phyloP scores from a whole-genome alignment of 2,797 vertebrate species.

The Oryzias dopingdopingensis region DNA sequence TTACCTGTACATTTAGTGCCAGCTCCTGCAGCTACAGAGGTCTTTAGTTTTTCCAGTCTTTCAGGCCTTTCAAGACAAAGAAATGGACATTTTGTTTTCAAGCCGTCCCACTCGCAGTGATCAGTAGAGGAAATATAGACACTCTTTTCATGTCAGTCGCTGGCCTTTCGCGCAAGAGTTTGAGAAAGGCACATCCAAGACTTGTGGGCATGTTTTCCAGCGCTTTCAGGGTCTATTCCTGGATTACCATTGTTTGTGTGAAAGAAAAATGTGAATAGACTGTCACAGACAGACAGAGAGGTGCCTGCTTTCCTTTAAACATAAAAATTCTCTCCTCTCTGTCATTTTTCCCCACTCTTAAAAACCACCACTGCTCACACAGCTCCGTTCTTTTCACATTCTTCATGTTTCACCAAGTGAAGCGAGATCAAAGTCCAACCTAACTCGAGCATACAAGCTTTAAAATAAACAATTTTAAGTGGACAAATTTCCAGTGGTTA shows the following conservation, averaged over 20 bases:
- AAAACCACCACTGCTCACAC: slow-evolving; percentile 1
- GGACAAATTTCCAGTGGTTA: too few species aligned
- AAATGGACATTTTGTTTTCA: slow-evolving; percentile 19
- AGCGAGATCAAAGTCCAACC: slow-evolving; percentile 35
- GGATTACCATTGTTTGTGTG: slow-evolving; percentile 31
- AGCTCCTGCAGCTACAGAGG: slow-evolving; percentile 2
- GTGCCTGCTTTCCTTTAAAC: slow-evolving; percentile 10
- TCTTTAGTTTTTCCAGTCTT: slow-evolving; percentile 7
- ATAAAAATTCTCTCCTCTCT: slow-evolving; percentile 10
- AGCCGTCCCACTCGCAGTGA: slow-evolving; percentile 15
- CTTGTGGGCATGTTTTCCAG: slow-evolving; percentile 8
- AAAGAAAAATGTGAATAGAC: slow-evolving; percentile 28
- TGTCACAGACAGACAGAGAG: slow-evolving; percentile 18
- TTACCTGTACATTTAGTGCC: slow-evolving; percentile 13
- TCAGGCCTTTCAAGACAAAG: slow-evolving; percentile 16
- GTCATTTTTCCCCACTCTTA: background rate
- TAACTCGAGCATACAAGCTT: background rate
- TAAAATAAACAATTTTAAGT: too few species aligned
- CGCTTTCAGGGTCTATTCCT: slow-evolving; percentile 41
- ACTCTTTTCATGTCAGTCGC: slow-evolving; percentile 17
- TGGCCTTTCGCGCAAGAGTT: background rate
- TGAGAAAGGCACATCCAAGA: slow-evolving; percentile 31
- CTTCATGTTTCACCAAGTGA: slow-evolving; percentile 24
- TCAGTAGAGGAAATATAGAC: slow-evolving; percentile 12
- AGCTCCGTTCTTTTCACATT: slow-evolving; percentile 2